phyloP scores from a whole-genome alignment of 2,888 invertebrate genomes.

The Adineta ricciae region DNA sequence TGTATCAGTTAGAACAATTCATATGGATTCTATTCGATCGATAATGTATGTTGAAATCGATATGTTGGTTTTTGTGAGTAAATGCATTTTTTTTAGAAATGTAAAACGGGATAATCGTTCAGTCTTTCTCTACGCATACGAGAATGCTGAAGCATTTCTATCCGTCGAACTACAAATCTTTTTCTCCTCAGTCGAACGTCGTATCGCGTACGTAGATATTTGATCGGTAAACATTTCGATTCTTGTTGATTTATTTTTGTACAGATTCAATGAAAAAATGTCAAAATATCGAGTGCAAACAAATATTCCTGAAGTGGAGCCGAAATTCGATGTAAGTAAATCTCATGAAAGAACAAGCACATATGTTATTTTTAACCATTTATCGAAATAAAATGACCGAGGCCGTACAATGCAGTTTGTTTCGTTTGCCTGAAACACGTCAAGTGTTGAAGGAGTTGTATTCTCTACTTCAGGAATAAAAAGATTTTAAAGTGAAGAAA shows the following conservation, averaged over 20 bases:
- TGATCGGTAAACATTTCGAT: not conserved
- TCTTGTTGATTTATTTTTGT: too few relatives aligned
- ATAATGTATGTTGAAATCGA: not conserved
- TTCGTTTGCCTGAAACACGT: not conserved
- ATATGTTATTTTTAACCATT: too few relatives aligned
- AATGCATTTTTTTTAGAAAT: not conserved
- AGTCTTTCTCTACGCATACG: not conserved
- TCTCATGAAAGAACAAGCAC: too few relatives aligned
- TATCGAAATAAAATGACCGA: too few relatives aligned
- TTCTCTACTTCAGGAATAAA: too few relatives aligned
- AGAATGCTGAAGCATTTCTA: constrained; percentile 14
- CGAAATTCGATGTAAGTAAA: not conserved
- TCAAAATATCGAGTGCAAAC: not conserved
- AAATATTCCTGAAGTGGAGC: not conserved
- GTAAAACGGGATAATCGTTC: constrained; percentile 4
- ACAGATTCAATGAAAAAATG: constrained; percentile 21
- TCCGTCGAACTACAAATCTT: not conserved
- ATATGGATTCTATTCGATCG: not conserved
- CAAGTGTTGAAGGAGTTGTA: not conserved
- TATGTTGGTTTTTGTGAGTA: too few relatives aligned
- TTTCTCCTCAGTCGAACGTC: constrained; percentile 13
- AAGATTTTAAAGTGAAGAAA: too few relatives aligned
- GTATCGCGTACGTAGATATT: not conserved
- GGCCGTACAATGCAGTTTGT: too few relatives aligned
- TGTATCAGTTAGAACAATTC: not conserved